phyloP scores from a whole-genome alignment of 2,888 invertebrate genomes.

The Coelinius sp. region DNA sequence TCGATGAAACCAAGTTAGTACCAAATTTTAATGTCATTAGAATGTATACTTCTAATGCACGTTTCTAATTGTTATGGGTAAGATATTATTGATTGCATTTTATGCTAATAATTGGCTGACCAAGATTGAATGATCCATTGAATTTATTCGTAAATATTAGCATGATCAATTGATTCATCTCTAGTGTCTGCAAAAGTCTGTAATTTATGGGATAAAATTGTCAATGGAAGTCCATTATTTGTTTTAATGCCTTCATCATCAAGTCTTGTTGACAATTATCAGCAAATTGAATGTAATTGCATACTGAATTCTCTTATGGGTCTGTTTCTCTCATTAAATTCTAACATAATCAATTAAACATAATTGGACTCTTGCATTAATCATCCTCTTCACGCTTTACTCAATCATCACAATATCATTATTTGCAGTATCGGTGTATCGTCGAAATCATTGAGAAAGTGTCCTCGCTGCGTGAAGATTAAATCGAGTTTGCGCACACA shows the following conservation, averaged over 20 bases:
- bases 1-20: slow-evolving; percentile 98
- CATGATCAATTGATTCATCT: no score
- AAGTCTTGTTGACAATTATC: no score
- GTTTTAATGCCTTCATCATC: no score
- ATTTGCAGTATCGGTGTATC: slow-evolving; percentile 6
- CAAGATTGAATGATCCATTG: not conserved
- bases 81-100: not conserved
- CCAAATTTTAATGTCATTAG: slow-evolving; percentile 47
- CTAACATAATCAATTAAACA: not conserved
- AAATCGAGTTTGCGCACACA: not conserved
- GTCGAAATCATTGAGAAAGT: slow-evolving; percentile 2
- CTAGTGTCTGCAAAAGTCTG: no score
- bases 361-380: not conserved
- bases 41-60: not conserved
- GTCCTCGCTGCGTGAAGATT: not conserved
- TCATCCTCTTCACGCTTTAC: not conserved
- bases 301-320: not conserved
- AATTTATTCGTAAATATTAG: no score
- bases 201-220: no score
- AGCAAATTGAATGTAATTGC: not conserved
- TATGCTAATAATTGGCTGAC: not conserved
- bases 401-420: not conserved
- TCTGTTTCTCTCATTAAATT: no score
- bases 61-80: not conserved
- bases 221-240: no score